A percentile compares a stretch with the other conserved stretches of the same genome.
These are phyloP conservation scores for Gerris buenoi DNA, from an alignment of 1,140 invertebrate species.

Conservation along the genomic window DNA sequence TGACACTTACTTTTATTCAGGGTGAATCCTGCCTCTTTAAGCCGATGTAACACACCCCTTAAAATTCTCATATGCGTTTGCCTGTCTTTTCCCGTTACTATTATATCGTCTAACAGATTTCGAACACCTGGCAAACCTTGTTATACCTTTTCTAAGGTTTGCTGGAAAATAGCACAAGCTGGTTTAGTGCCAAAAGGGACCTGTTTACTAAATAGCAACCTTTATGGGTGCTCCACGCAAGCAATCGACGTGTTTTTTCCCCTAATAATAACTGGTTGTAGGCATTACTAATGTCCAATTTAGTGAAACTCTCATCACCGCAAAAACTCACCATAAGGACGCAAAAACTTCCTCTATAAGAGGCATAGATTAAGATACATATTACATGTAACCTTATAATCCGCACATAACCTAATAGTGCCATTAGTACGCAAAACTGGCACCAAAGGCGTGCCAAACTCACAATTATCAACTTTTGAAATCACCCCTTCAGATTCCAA, in stretches of 20 bases:
- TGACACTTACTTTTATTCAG: not conserved
- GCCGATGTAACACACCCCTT: not conserved
- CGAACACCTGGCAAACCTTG: not conserved
- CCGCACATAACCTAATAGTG: not conserved
- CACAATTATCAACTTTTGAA: not conserved
- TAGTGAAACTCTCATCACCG: not conserved
- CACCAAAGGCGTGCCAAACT: not conserved
- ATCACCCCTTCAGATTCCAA: not conserved
- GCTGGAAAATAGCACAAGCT: not conserved
- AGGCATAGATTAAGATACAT: too few species aligned
- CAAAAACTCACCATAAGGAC: too few species aligned
- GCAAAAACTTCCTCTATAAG: too few species aligned
- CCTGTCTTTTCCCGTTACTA: not conserved
- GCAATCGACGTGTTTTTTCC: not conserved
- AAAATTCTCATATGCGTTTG: not conserved
- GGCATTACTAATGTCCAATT: not conserved
- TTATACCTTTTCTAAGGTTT: not conserved
- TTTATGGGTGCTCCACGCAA: not conserved
- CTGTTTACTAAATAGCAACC: not conserved
- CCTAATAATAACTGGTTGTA: not conserved
- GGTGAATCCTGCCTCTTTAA: not conserved
- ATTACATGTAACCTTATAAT: not conserved
- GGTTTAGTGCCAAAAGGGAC: not conserved
- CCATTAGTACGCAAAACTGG: not conserved
- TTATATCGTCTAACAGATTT: not conserved